A percentile compares a stretch with the other conserved stretches of the same genome.
These are phyloP conservation scores for Serinus canaria DNA, from an alignment of 2,113 vertebrate genomes.

Conservation along the genomic window DNA sequence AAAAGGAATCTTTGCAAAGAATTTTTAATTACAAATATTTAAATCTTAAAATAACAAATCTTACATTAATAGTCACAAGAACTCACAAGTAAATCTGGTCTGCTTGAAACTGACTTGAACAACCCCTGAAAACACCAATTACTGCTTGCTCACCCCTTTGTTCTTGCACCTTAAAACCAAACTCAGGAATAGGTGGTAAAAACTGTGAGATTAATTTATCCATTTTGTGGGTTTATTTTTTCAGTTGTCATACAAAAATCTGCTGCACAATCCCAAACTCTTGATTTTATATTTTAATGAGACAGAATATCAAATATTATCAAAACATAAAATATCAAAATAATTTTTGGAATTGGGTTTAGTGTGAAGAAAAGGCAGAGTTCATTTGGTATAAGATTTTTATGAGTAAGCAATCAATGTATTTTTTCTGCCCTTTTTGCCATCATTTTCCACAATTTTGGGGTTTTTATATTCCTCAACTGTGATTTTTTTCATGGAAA, in stretches of 20 bases:
- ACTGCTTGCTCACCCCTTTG: neutral
- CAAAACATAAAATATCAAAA: neutral
- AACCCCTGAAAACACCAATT: neutral
- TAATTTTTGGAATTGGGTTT: neutral
- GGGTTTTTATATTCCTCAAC: neutral
- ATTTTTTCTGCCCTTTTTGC: neutral
- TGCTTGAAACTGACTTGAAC: neutral
- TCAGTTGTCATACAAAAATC: neutral
- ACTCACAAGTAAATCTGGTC: neutral
- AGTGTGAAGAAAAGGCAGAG: neutral
- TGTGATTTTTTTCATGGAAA: neutral
- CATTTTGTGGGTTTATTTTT: neutral
- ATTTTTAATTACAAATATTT: neutral
- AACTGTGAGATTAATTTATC: neutral
- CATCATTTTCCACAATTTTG: neutral
- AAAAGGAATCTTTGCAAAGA: neutral
- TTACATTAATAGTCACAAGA: neutral
- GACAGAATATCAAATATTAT: neutral
- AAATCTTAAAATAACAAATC: neutral
- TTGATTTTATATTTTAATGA: neutral
- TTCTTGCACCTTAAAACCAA: neutral
- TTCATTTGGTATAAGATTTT: neutral
- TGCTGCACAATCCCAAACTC: neutral
- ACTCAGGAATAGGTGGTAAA: neutral
- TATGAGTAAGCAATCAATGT: neutral